Percentiles rank a stretch among this genome's conserved stretches.
Evolutionary conservation across 2,888 invertebrate species (phyloP).

Genomic region (Linyphia triangularis): DNA sequence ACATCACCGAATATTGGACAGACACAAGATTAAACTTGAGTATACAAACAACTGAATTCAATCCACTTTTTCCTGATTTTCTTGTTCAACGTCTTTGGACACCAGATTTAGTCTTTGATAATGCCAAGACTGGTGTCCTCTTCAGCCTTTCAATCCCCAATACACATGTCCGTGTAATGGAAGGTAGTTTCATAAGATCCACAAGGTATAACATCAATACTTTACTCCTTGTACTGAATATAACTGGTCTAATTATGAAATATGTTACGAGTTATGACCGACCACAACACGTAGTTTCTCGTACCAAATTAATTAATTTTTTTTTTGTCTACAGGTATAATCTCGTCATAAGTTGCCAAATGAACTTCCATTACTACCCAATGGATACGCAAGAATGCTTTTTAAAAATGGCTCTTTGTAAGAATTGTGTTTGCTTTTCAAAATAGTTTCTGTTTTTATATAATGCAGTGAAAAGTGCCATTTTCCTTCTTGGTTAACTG

Average conservation of each 20-base stretch:
- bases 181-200: conserved; percentile 19
- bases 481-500: too few relatives aligned
- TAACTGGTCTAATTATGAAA: too few relatives aligned
- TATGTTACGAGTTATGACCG: too few relatives aligned
- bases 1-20: conserved; percentile 47
- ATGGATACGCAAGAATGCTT: conserved; percentile 70
- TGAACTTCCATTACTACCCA: conserved; percentile 66
- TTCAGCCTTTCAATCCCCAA: conserved; percentile 66
- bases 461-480: too few relatives aligned
- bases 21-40: conserved; percentile 52
- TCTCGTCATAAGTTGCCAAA: conserved; percentile 60
- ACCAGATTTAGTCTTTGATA: conserved; percentile 70
- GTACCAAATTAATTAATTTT: too few relatives aligned
- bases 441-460: too few relatives aligned
- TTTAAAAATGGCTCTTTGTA: conserved; percentile 53
- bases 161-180: conserved; percentile 14
- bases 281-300: too few relatives aligned
- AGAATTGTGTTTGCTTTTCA: too few relatives aligned
- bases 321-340: conserved; percentile 45
- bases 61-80: background rate
- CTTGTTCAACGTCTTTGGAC: conserved; percentile 53
- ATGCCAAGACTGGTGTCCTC: conserved; percentile 61
- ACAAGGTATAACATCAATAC: too few relatives aligned
- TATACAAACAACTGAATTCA: background rate
- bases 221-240: too few relatives aligned